These are phyloP conservation scores for Aeoliscus strigatus DNA, from an alignment of 2,797 vertebrate species.

Conservation along the genomic window DNA sequence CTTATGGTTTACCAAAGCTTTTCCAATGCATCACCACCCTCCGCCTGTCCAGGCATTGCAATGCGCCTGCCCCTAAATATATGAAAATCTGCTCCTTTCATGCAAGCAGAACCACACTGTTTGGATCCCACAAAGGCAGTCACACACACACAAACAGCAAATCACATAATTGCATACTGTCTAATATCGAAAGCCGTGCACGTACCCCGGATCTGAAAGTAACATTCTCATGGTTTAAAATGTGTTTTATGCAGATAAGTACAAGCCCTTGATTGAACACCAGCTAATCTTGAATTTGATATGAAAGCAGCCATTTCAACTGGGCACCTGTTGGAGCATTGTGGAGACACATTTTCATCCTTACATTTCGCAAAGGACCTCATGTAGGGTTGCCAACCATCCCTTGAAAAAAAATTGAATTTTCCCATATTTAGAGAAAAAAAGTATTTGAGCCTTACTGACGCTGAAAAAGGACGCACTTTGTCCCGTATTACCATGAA, in stretches of 20 bases:
- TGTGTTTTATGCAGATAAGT: conserved; percentile 60
- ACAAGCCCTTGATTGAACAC: conserved; percentile 56
- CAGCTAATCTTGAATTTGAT: conserved; percentile 60
- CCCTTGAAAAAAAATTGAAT: too few species aligned
- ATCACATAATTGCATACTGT: too few species aligned
- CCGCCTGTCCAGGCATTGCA: conserved; percentile 58
- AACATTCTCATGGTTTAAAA: conserved; percentile 53
- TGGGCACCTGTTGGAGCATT: conserved; percentile 1
- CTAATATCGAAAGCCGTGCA: conserved; percentile 6
- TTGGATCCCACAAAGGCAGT: conserved; percentile 34
- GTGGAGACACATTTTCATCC: neutral
- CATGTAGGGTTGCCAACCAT: too few species aligned
- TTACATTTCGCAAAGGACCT: conserved; percentile 4
- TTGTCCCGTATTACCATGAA: too few species aligned
- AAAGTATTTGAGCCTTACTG: too few species aligned
- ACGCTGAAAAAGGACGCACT: too few species aligned
- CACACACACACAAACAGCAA: conserved; percentile 10
- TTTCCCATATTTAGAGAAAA: too few species aligned
- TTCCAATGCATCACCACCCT: conserved; percentile 58
- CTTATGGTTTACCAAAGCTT: conserved; percentile 60
- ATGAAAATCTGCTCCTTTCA: conserved; percentile 58
- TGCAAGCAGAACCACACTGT: conserved; percentile 58
- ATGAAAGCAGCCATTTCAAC: conserved; percentile 54
- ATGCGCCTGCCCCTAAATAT: conserved; percentile 56
- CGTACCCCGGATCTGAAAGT: conserved; percentile 43